Evolutionary conservation across 1,140 invertebrate species (phyloP).

Genomic region (Nixonia krombeini): DNA sequence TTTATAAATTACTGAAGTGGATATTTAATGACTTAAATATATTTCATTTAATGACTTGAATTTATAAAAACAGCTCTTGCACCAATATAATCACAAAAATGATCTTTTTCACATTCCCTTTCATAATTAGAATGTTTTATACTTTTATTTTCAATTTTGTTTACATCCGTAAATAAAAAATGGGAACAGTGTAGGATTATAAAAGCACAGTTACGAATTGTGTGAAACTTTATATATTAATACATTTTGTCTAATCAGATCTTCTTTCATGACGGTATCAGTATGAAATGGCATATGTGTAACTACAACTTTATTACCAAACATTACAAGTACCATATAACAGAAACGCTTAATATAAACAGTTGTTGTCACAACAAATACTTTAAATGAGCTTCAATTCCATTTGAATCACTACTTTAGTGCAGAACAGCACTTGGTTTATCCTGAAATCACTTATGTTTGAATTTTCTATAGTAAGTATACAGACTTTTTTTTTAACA

Average conservation of each 20-base stretch:
- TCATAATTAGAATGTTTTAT: too few species aligned
- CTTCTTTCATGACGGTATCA: constrained; percentile 27
- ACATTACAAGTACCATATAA: constrained; percentile 41
- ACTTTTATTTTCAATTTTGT: neutral
- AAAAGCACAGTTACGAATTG: constrained; percentile 35
- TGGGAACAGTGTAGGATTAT: neutral
- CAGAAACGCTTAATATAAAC: constrained; percentile 30
- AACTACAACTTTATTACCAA: constrained; percentile 47
- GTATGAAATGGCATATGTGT: constrained; percentile 40
- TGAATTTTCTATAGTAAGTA: too few species aligned
- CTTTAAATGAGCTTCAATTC: neutral
- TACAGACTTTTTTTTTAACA: too few species aligned
- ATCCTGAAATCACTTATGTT: too few species aligned
- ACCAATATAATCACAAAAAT: too few species aligned
- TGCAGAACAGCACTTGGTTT: too few species aligned
- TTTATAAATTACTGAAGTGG: too few species aligned
- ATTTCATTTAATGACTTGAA: too few species aligned
- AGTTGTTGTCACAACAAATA: constrained; percentile 18
- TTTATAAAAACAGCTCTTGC: too few species aligned
- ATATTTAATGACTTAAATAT: too few species aligned
- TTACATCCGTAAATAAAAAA: neutral
- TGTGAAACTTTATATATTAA: constrained; percentile 49
- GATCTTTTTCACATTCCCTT: too few species aligned
- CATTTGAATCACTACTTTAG: neutral
- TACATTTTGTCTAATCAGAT: constrained; percentile 39